phyloP scores from a whole-genome alignment of 2,888 invertebrate species.

The Carpatolechia fugitivella region DNA sequence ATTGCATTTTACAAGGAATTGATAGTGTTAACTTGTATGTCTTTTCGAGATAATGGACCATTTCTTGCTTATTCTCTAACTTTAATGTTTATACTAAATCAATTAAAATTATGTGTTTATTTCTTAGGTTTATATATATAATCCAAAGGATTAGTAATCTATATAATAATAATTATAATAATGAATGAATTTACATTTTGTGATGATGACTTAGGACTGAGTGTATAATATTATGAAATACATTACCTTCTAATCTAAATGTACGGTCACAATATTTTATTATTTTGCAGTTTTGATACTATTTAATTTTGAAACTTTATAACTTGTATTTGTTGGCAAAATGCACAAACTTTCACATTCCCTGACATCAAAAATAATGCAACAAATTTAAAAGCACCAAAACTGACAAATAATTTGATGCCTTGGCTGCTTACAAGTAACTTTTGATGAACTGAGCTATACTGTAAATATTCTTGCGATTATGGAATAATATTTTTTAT shows the following conservation, averaged over 20 bases:
- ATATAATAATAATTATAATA: slow-evolving; percentile 29
- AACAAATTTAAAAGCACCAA: no score
- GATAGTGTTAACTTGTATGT: not conserved
- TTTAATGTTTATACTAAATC: slow-evolving; percentile 18
- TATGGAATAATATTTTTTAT: slow-evolving; percentile 49
- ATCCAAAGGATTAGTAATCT: slow-evolving; percentile 54
- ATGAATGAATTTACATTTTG: slow-evolving; percentile 55
- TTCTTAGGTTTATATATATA: slow-evolving; percentile 26
- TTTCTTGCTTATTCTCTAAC: slow-evolving; percentile 20
- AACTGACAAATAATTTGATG: no score
- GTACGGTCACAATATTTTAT: no score
- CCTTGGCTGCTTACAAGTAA: not conserved
- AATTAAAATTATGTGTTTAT: slow-evolving; percentile 21
- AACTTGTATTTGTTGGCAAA: no score
- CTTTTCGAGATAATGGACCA: slow-evolving; percentile 14
- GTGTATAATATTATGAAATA: slow-evolving; percentile 35
- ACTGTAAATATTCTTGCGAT: slow-evolving; percentile 58
- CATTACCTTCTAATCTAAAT: no score
- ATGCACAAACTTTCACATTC: not conserved
- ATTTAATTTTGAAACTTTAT: no score
- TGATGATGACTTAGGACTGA: slow-evolving; percentile 67
- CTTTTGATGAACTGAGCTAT: slow-evolving; percentile 28
- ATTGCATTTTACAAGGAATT: slow-evolving; percentile 10
- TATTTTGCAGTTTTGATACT: no score
- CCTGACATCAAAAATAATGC: not conserved